These are phyloP conservation scores for Aurelia sp. DNA, from an alignment of 30 jellyfish, hydroid and myxozoan genomes.

Conservation along the genomic window DNA sequence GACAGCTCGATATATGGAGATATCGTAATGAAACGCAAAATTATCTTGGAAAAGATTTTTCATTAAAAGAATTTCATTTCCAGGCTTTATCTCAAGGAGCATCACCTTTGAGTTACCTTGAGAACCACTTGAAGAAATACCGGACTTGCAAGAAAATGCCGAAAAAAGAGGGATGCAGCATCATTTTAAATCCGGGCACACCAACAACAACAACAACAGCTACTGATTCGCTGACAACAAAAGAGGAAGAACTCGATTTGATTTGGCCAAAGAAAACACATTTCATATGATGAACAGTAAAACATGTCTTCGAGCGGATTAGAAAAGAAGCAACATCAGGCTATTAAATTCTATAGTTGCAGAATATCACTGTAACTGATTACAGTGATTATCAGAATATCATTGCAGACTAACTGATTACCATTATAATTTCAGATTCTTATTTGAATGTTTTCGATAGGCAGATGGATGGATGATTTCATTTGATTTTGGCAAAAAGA, in stretches of 20 bases:
- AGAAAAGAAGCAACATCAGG: no score
- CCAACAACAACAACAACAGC: constrained; percentile 25
- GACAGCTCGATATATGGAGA: constrained; percentile 91
- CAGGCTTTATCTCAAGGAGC: constrained; percentile 93
- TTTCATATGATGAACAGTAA: not conserved
- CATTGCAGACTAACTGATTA: no score
- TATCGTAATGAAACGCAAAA: constrained; percentile 79
- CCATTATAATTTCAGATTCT: no score
- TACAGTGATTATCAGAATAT: no score
- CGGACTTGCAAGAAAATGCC: constrained; percentile 65
- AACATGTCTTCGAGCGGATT: no score
- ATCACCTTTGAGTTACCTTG: constrained; percentile 81
- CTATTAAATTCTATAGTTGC: no score
- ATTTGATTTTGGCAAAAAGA: no score
- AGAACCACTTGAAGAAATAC: constrained; percentile 73
- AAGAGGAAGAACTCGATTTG: constrained; percentile 30
- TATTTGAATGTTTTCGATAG: no score
- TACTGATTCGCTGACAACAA: not conserved
- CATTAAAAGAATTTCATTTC: constrained; percentile 92
- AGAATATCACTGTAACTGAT: no score
- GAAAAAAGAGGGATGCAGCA: constrained; percentile 70
- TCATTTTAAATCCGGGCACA: constrained; percentile 78
- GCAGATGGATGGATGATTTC: no score
- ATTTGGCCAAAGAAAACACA: constrained; percentile 25
- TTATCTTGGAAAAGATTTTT: constrained; percentile 62